Base-by-base conservation (phyloP, 2,888 invertebrate species). In the Caradrina kadenii region DNA sequence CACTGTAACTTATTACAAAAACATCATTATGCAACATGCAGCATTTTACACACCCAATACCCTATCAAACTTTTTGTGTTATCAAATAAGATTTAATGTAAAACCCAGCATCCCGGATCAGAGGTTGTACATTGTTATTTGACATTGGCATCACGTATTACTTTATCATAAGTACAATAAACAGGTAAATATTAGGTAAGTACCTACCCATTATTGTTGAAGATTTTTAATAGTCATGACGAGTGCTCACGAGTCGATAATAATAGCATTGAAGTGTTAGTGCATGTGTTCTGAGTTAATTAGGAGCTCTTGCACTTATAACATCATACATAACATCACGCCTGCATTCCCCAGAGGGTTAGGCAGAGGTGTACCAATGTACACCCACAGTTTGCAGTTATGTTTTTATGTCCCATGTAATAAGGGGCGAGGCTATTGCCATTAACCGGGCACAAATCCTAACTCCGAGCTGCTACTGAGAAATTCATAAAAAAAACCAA, bases 51-150 rank as follows among this genome's bases (percentile, higher is more conserved):
- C 15, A 26, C 69, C 63, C 56, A 61, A 54, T 49, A 39, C 17
- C 6, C 11, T 54, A 60, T 74, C 17, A 50, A 54, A 52, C 62
- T 82, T 86, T 83, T 86, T 84, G 60, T 67, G 54, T 63, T 49
- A 60, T 67, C 69, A 68, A 62, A 70, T 66, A 79, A 63, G 64
- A 66, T 76, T 76, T 79, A 71, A 73, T 72, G 66, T 62, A 72
- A 82, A 80, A 67, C 22, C 67, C 17, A 45, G 62, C 74, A 87
- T 87, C 87, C 87, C 76, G 87, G 87, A 80, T 87, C 87, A 81
- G 69, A 87, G 83, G 87, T 87, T 82, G 61, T 35, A 42, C 63
- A 87, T 86, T 87, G 81, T 87, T 80, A 61, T 73, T 73, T 73
- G 76, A 73, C 74, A 80, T 85, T 82, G 70, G 65, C 64, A 56